phyloP scores from a whole-genome alignment of 1,140 invertebrate genomes.

The Nautilus pompilius region DNA sequence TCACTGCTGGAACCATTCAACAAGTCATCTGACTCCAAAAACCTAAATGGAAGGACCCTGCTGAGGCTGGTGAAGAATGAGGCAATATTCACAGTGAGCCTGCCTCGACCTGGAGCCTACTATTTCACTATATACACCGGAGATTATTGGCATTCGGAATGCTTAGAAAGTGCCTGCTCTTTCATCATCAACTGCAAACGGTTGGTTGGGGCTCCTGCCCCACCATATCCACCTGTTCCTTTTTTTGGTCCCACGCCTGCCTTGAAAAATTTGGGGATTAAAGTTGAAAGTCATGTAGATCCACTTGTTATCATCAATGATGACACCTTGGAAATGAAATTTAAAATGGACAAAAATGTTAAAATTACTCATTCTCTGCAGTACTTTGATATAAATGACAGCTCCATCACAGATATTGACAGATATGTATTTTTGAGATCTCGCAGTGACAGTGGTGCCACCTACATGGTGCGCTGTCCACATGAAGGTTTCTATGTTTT shows the following conservation, averaged over 20 bases:
- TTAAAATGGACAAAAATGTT: constrained; percentile 38
- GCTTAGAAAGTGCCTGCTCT: constrained; percentile 48
- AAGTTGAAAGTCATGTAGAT: constrained; percentile 36
- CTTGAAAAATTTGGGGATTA: constrained; percentile 40
- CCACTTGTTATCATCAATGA: constrained; percentile 43
- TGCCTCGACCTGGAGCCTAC: constrained; percentile 43
- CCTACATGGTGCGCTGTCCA: constrained; percentile 47
- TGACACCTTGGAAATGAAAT: constrained; percentile 40
- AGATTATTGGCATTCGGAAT: constrained; percentile 47
- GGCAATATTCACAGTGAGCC: constrained; percentile 44
- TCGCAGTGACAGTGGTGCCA: constrained; percentile 36
- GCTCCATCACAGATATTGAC: constrained; percentile 45
- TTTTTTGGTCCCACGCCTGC: constrained; percentile 49
- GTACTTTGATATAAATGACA: constrained; percentile 43
- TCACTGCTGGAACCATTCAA: constrained; percentile 39
- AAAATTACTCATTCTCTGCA: constrained; percentile 49
- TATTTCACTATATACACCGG: constrained; percentile 50
- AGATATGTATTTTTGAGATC: constrained; percentile 46
- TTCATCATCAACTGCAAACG: constrained; percentile 44
- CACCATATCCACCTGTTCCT: constrained; percentile 43
- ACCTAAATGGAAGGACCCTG: constrained; percentile 39
- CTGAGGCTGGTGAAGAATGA: constrained; percentile 45
- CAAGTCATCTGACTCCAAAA: constrained; percentile 29
- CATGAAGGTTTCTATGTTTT: constrained; percentile 52
- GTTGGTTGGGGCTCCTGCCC: constrained; percentile 28